phyloP scores from a whole-genome alignment of 2,888 invertebrate genomes.

The Drosophila formosana region DNA sequence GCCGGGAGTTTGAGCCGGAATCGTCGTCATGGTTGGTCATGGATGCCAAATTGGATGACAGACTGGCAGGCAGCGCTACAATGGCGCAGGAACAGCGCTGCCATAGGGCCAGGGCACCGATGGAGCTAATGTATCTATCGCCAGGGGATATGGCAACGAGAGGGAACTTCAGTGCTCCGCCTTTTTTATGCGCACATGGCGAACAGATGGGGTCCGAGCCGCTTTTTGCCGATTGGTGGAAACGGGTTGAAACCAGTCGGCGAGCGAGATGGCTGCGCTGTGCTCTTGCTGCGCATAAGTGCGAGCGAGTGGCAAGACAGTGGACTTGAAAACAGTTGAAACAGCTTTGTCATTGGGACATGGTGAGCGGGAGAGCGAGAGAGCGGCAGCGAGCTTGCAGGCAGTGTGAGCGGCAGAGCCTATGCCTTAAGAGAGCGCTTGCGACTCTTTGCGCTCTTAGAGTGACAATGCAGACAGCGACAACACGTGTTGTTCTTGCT shows the following conservation, averaged over 20 bases:
- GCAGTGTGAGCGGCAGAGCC: conserved; percentile 43
- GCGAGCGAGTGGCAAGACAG: conserved; percentile 49
- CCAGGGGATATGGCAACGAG: conserved; percentile 21
- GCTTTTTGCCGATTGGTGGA: conserved; percentile 78
- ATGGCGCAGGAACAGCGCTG: conserved; percentile 58
- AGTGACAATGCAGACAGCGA: conserved; percentile 44
- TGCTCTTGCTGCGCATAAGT: conserved; percentile 16
- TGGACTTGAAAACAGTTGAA: conserved; percentile 28
- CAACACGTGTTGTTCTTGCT: conserved; percentile 53
- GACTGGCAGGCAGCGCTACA: conserved; percentile 64
- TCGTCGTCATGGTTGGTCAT: conserved; percentile 82
- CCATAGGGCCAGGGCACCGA: conserved; percentile 41
- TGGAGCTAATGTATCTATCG: not conserved
- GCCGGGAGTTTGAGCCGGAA: conserved; percentile 25
- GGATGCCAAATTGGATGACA: conserved; percentile 82
- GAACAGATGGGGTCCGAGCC: conserved; percentile 41
- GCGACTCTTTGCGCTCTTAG: conserved; percentile 42
- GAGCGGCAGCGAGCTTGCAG: conserved; percentile 6
- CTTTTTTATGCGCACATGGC: conserved; percentile 65
- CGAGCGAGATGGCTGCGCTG: conserved; percentile 67
- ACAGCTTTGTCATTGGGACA: conserved; percentile 40
- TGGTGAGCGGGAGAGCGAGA: conserved; percentile 50
- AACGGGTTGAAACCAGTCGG: conserved; percentile 57
- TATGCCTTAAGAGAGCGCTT: conserved; percentile 53
- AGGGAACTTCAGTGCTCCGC: conserved; percentile 64